Evolutionary conservation across 1,140 invertebrate species (phyloP).

Genomic region (Papilio glaucus): DNA sequence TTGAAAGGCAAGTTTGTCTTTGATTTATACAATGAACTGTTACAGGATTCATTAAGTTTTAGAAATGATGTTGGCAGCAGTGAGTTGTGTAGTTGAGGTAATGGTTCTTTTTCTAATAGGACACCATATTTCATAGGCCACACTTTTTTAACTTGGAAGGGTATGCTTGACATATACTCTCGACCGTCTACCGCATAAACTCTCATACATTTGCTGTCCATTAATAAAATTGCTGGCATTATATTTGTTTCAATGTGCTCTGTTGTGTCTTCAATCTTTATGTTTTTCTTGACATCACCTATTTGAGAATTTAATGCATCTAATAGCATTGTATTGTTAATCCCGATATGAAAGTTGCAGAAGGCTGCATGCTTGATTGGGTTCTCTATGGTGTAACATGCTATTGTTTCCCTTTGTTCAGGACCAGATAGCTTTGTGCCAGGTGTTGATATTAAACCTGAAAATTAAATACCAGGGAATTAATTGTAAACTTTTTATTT

Average conservation of each 20-base stretch:
- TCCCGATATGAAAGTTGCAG: slow-evolving; percentile 87
- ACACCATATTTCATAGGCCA: slow-evolving; percentile 92
- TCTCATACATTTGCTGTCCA: slow-evolving; percentile 90
- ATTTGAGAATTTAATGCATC: slow-evolving; percentile 79
- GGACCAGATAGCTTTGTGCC: slow-evolving; percentile 71
- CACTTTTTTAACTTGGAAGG: slow-evolving; percentile 91
- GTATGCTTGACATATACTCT: slow-evolving; percentile 91
- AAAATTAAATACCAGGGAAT: not conserved
- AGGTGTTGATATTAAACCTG: slow-evolving; percentile 78
- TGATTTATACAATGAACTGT: slow-evolving; percentile 65
- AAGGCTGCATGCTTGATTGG: slow-evolving; percentile 93
- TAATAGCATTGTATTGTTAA: slow-evolving; percentile 83
- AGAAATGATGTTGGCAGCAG: slow-evolving; percentile 64
- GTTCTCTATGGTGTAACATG: slow-evolving; percentile 91
- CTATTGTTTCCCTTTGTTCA: slow-evolving; percentile 84
- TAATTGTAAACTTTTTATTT: slow-evolving; percentile 28
- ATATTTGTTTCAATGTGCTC: slow-evolving; percentile 71
- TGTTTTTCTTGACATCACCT: slow-evolving; percentile 74
- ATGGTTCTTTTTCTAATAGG: slow-evolving; percentile 88
- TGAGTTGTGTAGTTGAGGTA: slow-evolving; percentile 64
- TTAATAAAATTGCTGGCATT: slow-evolving; percentile 87
- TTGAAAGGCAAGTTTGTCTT: slow-evolving; percentile 61
- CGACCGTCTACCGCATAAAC: slow-evolving; percentile 92
- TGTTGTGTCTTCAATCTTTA: slow-evolving; percentile 78
- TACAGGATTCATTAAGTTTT: slow-evolving; percentile 69